Percentiles rank a stretch among this genome's conserved stretches.
phyloP scores from a whole-genome alignment of 1,140 invertebrate species.

The Dendroctonus valens region DNA sequence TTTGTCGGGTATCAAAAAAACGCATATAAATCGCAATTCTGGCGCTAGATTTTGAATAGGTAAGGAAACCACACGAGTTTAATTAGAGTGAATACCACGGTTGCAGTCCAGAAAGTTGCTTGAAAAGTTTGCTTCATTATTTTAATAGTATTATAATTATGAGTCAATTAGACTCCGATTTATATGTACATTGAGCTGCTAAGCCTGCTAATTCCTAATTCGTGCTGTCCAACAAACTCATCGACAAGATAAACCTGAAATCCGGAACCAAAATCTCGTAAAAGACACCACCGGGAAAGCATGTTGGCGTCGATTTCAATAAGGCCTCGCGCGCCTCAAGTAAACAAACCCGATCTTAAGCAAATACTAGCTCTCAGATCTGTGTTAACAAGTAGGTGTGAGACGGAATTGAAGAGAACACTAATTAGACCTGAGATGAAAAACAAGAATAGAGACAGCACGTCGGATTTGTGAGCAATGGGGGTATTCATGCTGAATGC shows the following conservation, averaged over 20 bases:
- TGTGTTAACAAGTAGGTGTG: conserved; percentile 31
- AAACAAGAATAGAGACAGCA: conserved; percentile 17
- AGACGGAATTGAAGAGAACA: conserved; percentile 25
- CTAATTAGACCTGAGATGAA: conserved; percentile 24
- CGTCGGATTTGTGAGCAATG: conserved; percentile 7
- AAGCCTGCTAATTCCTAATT: too few species aligned
- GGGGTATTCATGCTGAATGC: conserved; percentile 2
- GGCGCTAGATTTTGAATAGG: too few species aligned
- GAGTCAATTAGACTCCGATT: too few species aligned
- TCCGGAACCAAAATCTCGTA: conserved; percentile 16
- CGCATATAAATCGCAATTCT: too few species aligned
- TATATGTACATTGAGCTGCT: too few species aligned
- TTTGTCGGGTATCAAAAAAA: too few species aligned
- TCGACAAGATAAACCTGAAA: not conserved
- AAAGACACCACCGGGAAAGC: conserved; percentile 20
- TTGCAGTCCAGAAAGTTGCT: too few species aligned
- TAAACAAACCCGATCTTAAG: conserved; percentile 30
- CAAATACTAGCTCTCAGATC: conserved; percentile 23
- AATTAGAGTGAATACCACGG: too few species aligned
- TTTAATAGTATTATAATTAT: too few species aligned
- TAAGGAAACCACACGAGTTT: too few species aligned
- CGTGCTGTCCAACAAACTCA: too few species aligned
- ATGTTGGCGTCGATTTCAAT: conserved; percentile 32
- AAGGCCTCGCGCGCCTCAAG: conserved; percentile 17
- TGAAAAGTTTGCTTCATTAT: too few species aligned